phyloP scores from a whole-genome alignment of 1,140 invertebrate species.

The Protaetia brevitarsis region DNA sequence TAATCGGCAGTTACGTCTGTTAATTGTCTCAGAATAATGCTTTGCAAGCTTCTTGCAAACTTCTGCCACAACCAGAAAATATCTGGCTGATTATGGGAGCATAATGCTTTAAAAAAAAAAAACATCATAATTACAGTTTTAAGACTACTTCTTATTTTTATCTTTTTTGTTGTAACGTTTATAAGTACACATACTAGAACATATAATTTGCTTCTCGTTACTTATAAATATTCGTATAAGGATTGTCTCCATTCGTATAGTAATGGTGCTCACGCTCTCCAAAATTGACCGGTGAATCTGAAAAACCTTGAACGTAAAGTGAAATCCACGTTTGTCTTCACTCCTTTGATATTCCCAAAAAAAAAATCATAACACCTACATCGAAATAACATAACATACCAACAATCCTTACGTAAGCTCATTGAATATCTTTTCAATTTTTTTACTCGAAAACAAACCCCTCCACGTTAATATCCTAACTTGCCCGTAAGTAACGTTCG shows the following conservation, averaged over 20 bases:
- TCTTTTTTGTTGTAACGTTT: constrained; percentile 38
- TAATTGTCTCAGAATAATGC: no score
- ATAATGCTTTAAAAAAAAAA: no score
- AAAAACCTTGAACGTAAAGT: constrained; percentile 57
- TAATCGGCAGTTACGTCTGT: no score
- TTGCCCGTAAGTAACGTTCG: constrained; percentile 42
- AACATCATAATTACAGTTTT: no score
- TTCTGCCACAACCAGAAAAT: no score
- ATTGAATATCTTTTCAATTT: constrained; percentile 48
- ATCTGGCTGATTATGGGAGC: no score
- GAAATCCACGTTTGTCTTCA: constrained; percentile 49
- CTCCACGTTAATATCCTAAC: constrained; percentile 50
- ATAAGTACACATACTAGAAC: constrained; percentile 36
- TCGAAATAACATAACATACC: no score
- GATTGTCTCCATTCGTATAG: constrained; percentile 54
- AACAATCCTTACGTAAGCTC: constrained; percentile 46
- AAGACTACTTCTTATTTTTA: not conserved
- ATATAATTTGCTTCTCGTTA: constrained; percentile 44
- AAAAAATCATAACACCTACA: constrained; percentile 21
- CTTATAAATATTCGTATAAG: constrained; percentile 51
- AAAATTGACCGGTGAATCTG: constrained; percentile 53
- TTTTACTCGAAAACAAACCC: constrained; percentile 52
- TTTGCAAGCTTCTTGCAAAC: no score
- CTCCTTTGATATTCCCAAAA: constrained; percentile 35
- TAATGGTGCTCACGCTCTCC: constrained; percentile 51